These are phyloP conservation scores for Oscheius sp. DNA, from an alignment of 2,888 invertebrate genomes.

Conservation along the genomic window DNA sequence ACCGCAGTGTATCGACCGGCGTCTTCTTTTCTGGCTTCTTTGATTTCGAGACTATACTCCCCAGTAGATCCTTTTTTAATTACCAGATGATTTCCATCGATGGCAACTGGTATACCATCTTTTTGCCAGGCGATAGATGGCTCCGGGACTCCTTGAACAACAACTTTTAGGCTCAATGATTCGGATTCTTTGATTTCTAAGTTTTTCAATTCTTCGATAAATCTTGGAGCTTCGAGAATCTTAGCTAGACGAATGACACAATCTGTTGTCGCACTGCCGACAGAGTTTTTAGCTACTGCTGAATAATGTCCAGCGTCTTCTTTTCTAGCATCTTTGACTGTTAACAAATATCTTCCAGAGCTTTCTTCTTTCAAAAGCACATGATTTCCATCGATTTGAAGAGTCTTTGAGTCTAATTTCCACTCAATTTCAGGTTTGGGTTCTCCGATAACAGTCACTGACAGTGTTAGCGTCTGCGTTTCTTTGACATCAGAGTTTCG, in stretches of 20 bases:
- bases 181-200: constrained; percentile 40
- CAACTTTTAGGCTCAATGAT: constrained; percentile 73
- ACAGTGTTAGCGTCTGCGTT: constrained; percentile 26
- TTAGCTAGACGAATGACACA: constrained; percentile 45
- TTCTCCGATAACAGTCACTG: constrained; percentile 84
- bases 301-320: constrained; percentile 55
- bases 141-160: constrained; percentile 86
- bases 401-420: constrained; percentile 81
- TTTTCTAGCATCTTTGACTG: constrained; percentile 41
- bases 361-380: constrained; percentile 45
- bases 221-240: constrained; percentile 33
- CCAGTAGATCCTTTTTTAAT: constrained; percentile 80
- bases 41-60: constrained; percentile 72
- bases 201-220: constrained; percentile 38
- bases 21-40: constrained; percentile 77
- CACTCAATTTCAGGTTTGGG: constrained; percentile 89
- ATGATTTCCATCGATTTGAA: constrained; percentile 73
- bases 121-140: constrained; percentile 93
- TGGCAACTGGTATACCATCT: constrained; percentile 90
- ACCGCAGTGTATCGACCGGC: constrained; percentile 92
- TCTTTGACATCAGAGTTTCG: constrained; percentile 39
- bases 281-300: constrained; percentile 47
- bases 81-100: constrained; percentile 79
- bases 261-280: constrained; percentile 46
- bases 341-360: constrained; percentile 76